phyloP scores from a whole-genome alignment of 2,888 invertebrate species.

The Leptinotarsa peninsularis region DNA sequence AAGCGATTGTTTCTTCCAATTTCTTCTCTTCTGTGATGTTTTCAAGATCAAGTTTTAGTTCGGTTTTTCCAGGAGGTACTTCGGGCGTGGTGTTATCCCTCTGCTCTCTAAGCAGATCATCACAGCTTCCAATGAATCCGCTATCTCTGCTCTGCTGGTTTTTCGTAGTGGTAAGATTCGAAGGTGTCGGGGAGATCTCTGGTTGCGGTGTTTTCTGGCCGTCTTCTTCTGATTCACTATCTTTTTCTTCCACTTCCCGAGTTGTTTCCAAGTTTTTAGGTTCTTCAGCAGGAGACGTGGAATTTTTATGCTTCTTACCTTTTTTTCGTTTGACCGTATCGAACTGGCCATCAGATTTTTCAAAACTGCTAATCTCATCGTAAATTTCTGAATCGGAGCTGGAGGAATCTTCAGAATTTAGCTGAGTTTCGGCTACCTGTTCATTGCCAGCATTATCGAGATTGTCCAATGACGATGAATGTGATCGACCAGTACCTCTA shows the following conservation, averaged over 20 bases:
- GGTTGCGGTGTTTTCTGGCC: constrained; percentile 78
- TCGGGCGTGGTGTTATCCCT: constrained; percentile 66
- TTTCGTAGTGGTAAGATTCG: constrained; percentile 72
- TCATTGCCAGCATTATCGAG: constrained; percentile 68
- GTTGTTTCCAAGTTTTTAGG: constrained; percentile 73
- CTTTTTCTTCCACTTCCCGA: constrained; percentile 71
- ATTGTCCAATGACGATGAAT: constrained; percentile 85
- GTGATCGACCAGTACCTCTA: constrained; percentile 84
- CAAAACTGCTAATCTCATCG: constrained; percentile 76
- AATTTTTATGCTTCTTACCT: constrained; percentile 75
- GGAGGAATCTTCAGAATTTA: constrained; percentile 72
- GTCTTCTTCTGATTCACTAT: constrained; percentile 73
- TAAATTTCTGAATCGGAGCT: constrained; percentile 81
- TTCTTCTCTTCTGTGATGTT: constrained; percentile 73
- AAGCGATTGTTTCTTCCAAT: constrained; percentile 63
- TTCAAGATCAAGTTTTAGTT: constrained; percentile 68
- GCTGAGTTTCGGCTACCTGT: constrained; percentile 63
- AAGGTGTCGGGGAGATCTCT: constrained; percentile 70
- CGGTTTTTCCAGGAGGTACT: constrained; percentile 47
- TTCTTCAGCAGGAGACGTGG: constrained; percentile 72
- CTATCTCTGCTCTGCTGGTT: constrained; percentile 89
- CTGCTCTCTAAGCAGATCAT: constrained; percentile 81
- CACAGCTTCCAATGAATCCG: constrained; percentile 89
- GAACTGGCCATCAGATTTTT: constrained; percentile 80
- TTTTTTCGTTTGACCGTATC: constrained; percentile 89